Evolutionary conservation across 2,113 vertebrate genomes (phyloP).

Genomic region (Alethe castanea): DNA sequence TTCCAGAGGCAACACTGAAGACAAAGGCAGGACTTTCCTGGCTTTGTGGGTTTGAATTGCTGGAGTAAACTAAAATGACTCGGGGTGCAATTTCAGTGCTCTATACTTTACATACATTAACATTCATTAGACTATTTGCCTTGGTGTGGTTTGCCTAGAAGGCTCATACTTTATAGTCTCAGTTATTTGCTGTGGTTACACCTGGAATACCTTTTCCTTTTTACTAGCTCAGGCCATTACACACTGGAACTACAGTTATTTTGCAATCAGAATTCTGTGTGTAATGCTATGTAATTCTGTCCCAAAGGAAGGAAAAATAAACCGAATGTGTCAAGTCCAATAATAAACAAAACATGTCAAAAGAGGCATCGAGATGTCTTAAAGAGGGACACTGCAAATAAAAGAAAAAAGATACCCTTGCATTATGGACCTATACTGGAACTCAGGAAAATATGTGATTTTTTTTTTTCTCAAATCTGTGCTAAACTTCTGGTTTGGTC

Average conservation of each 20-base stretch:
- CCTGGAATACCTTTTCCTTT: background rate
- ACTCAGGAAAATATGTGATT: background rate
- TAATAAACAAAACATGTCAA: background rate
- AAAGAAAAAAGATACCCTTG: background rate
- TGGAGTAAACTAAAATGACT: background rate
- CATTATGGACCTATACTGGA: background rate
- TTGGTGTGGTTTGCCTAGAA: constrained; percentile 14
- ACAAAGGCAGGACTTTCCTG: background rate
- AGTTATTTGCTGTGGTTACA: background rate
- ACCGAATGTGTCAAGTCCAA: background rate
- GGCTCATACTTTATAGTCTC: background rate
- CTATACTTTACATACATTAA: background rate
- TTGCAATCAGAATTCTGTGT: background rate
- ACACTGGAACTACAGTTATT: background rate
- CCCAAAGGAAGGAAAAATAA: background rate
- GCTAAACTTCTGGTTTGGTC: background rate
- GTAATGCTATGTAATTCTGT: background rate
- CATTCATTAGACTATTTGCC: background rate
- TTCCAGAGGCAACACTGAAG: background rate
- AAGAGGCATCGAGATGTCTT: background rate
- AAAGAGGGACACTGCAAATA: background rate
- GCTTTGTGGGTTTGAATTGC: background rate
- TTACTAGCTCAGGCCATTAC: background rate
- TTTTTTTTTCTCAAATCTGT: background rate
- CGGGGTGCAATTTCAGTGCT: background rate